phyloP scores from a whole-genome alignment of 2,888 invertebrate genomes.

The Atethmia centrago region DNA sequence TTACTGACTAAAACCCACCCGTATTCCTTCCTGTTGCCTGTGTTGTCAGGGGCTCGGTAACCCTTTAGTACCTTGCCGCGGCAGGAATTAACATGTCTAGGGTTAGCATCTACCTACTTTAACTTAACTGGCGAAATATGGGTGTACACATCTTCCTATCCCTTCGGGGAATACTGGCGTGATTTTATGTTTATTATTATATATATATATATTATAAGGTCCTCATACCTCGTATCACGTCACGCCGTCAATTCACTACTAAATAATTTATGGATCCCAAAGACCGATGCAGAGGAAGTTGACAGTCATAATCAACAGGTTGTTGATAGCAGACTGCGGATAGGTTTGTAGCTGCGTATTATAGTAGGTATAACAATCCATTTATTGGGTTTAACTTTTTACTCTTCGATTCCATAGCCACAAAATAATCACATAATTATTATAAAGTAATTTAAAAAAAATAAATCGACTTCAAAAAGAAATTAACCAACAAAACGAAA shows the following conservation, averaged over 20 bases:
- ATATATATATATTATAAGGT: no score
- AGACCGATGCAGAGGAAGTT: constrained; percentile 9
- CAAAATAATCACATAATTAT: no score
- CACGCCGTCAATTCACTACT: neutral
- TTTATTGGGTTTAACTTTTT: neutral
- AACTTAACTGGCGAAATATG: neutral
- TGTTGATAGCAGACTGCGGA: neutral
- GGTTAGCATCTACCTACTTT: no score
- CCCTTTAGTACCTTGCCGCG: no score
- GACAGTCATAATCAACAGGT: constrained; percentile 9
- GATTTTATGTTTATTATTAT: neutral
- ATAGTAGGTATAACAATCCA: neutral
- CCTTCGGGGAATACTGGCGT: neutral
- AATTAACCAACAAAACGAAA: no score
- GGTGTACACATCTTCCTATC: neutral
- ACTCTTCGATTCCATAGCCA: no score
- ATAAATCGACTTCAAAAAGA: no score
- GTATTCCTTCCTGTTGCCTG: no score
- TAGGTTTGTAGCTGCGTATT: neutral
- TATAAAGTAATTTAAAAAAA: no score
- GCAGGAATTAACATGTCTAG: no score
- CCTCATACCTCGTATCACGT: neutral
- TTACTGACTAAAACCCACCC: no score
- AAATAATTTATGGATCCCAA: neutral
- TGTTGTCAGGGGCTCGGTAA: no score